Evolutionary conservation across 2,113 vertebrate genomes (phyloP).

Genomic region (Megaceryle torquata): DNA sequence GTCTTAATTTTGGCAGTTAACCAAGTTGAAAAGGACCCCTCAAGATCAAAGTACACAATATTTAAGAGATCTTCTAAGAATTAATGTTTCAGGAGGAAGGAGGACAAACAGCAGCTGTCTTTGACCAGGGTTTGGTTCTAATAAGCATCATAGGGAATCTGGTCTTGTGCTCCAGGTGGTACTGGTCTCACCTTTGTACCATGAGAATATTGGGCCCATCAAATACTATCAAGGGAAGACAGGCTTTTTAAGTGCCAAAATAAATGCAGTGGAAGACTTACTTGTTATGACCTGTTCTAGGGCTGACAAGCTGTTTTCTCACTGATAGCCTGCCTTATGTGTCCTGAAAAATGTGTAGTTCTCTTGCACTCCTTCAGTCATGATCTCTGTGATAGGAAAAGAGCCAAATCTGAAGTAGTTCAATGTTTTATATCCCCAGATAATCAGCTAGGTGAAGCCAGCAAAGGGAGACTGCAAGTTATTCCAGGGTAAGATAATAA

Average conservation of each 20-base stretch:
- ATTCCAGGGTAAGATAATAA: background rate
- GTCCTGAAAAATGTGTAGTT: background rate
- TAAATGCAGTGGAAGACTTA: background rate
- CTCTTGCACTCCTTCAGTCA: background rate
- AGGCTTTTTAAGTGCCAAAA: background rate
- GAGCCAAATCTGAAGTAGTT: background rate
- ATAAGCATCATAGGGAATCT: background rate
- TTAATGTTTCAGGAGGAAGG: background rate
- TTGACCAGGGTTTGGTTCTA: background rate
- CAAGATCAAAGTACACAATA: background rate
- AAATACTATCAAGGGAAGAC: background rate
- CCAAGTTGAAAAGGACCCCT: background rate
- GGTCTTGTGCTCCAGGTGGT: background rate
- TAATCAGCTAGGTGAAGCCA: background rate
- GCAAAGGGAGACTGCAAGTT: background rate
- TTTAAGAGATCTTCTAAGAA: background rate
- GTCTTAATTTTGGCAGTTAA: background rate
- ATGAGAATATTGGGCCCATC: background rate
- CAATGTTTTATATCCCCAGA: background rate
- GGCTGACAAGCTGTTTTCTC: background rate
- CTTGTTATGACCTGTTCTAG: background rate
- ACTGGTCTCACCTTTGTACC: background rate
- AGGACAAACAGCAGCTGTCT: background rate
- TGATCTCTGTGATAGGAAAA: background rate
- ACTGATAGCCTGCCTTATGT: background rate